Conservation (phyloP, 2,797 vertebrate genomes). For the Melanotaenia maccullochi region DNA sequence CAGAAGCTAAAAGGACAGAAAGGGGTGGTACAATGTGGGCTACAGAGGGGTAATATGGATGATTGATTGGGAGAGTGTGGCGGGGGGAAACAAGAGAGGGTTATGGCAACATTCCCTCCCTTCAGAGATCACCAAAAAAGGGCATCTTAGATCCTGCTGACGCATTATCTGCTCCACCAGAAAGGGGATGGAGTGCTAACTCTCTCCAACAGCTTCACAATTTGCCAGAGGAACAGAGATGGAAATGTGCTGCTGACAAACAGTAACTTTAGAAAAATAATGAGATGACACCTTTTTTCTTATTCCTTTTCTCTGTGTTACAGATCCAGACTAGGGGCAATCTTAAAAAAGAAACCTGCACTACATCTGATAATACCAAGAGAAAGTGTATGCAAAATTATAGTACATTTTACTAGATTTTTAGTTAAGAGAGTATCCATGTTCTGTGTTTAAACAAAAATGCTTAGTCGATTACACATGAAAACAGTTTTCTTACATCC, state of each 20-base stretch:
- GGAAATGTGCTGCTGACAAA: conserved; percentile 33
- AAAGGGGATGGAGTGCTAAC: conserved; percentile 54
- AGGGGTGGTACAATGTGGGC: conserved; percentile 1
- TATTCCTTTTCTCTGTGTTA: conserved; percentile 28
- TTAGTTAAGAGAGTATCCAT: conserved; percentile 1
- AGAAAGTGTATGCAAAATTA: not conserved
- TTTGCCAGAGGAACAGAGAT: conserved; percentile 51
- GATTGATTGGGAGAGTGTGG: conserved; percentile 37
- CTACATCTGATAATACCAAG: not conserved
- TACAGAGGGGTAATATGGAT: conserved; percentile 38
- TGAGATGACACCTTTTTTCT: conserved; percentile 38
- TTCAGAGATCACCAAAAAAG: conserved; percentile 83
- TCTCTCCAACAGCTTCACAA: conserved; percentile 42
- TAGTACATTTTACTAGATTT: conserved; percentile 6
- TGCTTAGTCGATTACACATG: not conserved
- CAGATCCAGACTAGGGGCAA: conserved; percentile 15
- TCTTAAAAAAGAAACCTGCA: conserved; percentile 15
- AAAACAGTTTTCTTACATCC: conserved; percentile 87
- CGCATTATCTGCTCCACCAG: conserved; percentile 62
- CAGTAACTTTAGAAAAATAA: conserved; percentile 35
- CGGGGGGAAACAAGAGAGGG: conserved; percentile 46
- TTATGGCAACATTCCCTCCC: conserved; percentile 75
- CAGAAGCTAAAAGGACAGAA: conserved; percentile 9
- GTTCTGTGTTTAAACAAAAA: conserved; percentile 21
- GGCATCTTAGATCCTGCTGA: conserved; percentile 78